These are phyloP conservation scores for Sycophila sp. DNA, from an alignment of 1,140 invertebrate species.

Conservation along the genomic window DNA sequence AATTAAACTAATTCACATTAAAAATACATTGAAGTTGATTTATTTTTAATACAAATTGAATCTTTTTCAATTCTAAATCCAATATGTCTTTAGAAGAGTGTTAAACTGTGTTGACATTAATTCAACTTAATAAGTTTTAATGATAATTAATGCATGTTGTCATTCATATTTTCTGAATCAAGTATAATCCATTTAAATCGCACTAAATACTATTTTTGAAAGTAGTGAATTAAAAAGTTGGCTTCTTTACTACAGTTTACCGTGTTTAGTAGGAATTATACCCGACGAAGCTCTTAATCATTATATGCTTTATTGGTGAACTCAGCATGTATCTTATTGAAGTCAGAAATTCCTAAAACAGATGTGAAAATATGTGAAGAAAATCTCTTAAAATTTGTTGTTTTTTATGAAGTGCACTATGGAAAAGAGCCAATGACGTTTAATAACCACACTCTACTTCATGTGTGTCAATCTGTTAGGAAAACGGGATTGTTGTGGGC, in stretches of 20 bases:
- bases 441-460: constrained; percentile 32
- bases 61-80: too few relatives aligned
- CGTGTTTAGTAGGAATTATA: constrained; percentile 27
- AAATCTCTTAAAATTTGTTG: constrained; percentile 39
- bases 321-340: constrained; percentile 36
- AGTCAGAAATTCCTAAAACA: constrained; percentile 34
- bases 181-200: too few relatives aligned
- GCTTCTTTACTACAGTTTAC: constrained; percentile 35
- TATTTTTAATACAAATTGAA: too few relatives aligned
- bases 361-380: constrained; percentile 39
- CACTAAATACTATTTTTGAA: too few relatives aligned
- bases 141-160: too few relatives aligned
- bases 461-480: constrained; percentile 24
- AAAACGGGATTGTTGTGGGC: constrained; percentile 31
- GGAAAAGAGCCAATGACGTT: constrained; percentile 28
- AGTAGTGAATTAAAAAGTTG: constrained; percentile 36
- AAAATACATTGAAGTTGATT: too few relatives aligned
- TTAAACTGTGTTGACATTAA: too few relatives aligned
- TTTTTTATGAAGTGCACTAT: constrained; percentile 20
- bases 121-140: too few relatives aligned
- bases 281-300: constrained; percentile 31
- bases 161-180: too few relatives aligned
- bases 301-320: constrained; percentile 35
- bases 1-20: too few relatives aligned
- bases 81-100: too few relatives aligned